phyloP scores from a whole-genome alignment of 2,888 invertebrate species.

The Mythimna loreyi region DNA sequence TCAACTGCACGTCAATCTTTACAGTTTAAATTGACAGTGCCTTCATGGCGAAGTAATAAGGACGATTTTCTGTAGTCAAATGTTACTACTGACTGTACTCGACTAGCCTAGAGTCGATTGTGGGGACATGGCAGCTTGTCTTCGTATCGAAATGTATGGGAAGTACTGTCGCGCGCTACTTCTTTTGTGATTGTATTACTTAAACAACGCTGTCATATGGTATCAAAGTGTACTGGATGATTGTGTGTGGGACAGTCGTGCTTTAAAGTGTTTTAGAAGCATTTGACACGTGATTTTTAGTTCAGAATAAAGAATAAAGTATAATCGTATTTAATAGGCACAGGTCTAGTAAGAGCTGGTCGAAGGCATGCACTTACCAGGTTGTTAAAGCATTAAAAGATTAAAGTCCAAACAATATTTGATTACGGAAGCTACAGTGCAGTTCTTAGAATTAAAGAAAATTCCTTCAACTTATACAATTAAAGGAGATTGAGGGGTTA shows the following conservation, averaged over 20 bases:
- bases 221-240: background rate
- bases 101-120: conserved; percentile 46
- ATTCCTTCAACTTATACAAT: too few species aligned
- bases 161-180: conserved; percentile 34
- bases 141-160: conserved; percentile 39
- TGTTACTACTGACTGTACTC: conserved; percentile 30
- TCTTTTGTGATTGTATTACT: conserved; percentile 37
- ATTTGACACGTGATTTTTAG: conserved; percentile 6
- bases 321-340: too few species aligned
- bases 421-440: too few species aligned
- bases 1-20: background rate
- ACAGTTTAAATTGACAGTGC: background rate
- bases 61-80: background rate
- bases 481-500: too few species aligned
- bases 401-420: too few species aligned
- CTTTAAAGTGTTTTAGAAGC: conserved; percentile 3
- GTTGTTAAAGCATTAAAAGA: too few species aligned
- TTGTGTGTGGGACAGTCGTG: conserved; percentile 3
- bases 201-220: conserved; percentile 4
- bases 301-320: background rate
- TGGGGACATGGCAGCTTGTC: conserved; percentile 45
- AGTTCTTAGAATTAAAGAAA: too few species aligned
- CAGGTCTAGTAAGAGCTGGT: too few species aligned
- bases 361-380: too few species aligned
- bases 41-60: background rate